Evolutionary conservation across 2,888 invertebrate genomes (phyloP).

Genomic region (Ornithoptera priamus): DNA sequence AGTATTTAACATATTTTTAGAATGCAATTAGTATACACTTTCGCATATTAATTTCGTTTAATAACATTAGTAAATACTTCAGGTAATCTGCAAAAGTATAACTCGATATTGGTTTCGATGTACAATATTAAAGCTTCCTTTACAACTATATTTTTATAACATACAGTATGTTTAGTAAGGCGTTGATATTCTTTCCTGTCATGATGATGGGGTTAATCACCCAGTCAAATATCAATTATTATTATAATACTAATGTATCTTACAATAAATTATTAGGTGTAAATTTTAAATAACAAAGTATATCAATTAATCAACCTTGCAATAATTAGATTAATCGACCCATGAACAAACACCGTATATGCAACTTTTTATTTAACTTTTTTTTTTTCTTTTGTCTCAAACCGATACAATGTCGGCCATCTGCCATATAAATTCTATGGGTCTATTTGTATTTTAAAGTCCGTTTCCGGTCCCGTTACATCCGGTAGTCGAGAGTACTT

Average conservation of each 20-base stretch:
- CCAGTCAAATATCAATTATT: too few relatives aligned
- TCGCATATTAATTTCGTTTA: slow-evolving; percentile 2
- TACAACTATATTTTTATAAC: not conserved
- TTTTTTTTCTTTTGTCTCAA: slow-evolving; percentile 49
- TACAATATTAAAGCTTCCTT: slow-evolving; percentile 13
- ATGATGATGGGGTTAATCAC: too few relatives aligned
- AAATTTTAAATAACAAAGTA: not conserved
- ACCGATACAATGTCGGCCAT: slow-evolving; percentile 37
- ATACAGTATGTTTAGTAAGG: too few relatives aligned
- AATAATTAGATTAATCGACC: not conserved
- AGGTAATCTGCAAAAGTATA: not conserved
- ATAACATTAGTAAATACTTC: not conserved
- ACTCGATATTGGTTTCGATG: slow-evolving; percentile 1
- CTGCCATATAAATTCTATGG: slow-evolving; percentile 39
- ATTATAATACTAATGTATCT: too few relatives aligned
- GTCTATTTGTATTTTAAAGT: slow-evolving; percentile 53
- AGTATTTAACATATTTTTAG: not conserved
- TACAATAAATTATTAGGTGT: not conserved
- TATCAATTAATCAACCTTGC: not conserved
- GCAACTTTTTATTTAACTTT: slow-evolving; percentile 40
- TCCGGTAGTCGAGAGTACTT: slow-evolving; percentile 67
- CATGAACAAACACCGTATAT: not conserved
- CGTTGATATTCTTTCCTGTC: too few relatives aligned
- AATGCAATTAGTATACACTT: not conserved
- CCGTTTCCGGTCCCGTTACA: slow-evolving; percentile 72